Evolutionary conservation across 2,797 vertebrate genomes (phyloP).

Genomic region (Protosalanx chinensis): DNA sequence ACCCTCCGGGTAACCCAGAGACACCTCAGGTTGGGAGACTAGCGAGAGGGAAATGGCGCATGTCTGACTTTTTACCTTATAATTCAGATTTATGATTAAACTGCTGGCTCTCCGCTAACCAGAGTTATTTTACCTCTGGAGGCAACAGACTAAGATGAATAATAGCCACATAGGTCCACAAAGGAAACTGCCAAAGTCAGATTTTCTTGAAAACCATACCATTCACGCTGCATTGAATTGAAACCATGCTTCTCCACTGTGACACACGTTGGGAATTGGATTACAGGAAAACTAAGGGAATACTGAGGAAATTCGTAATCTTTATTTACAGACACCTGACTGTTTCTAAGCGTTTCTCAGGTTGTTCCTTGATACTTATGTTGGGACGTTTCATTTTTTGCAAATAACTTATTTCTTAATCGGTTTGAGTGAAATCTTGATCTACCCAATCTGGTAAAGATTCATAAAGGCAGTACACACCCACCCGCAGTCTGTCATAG

Average conservation of each 20-base stretch:
- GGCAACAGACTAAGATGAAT: constrained; percentile 1
- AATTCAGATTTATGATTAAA: constrained; percentile 21
- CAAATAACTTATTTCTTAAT: too few species aligned
- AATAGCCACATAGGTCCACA: neutral
- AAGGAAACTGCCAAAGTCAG: constrained; percentile 17
- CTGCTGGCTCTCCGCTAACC: constrained; percentile 10
- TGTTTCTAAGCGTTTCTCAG: constrained; percentile 29
- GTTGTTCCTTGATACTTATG: constrained; percentile 7
- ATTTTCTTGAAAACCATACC: constrained; percentile 22
- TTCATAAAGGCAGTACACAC: constrained; percentile 16
- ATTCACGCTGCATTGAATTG: constrained; percentile 24
- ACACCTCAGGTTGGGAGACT: constrained; percentile 33
- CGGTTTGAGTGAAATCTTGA: too few species aligned
- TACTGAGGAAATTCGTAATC: neutral
- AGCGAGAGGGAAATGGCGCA: constrained; percentile 6
- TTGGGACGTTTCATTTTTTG: too few species aligned
- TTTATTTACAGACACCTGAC: neutral
- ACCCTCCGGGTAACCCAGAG: constrained; percentile 22
- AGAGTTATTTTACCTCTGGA: constrained; percentile 12
- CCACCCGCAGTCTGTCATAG: constrained; percentile 25
- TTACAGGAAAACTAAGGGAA: constrained; percentile 59
- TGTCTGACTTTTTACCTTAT: constrained; percentile 37
- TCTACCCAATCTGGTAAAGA: neutral
- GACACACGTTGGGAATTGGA: constrained; percentile 25
- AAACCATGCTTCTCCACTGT: constrained; percentile 41